Conservation (phyloP, 2,113 vertebrate species). For the Gymnarchus niloticus region DNA sequence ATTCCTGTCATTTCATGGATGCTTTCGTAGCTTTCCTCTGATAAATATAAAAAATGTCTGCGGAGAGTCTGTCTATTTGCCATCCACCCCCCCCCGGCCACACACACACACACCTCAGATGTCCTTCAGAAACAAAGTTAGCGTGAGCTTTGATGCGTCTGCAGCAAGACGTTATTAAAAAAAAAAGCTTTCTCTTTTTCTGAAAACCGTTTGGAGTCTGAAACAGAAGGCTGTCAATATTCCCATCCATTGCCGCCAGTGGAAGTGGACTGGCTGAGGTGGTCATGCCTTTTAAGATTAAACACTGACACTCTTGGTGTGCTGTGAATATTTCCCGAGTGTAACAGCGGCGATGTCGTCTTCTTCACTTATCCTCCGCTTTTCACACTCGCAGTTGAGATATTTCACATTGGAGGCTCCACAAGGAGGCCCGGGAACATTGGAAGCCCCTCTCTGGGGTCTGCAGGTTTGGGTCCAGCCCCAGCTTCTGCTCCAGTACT, state of each 20-base stretch:
- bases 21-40: constrained; percentile 39
- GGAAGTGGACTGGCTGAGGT: neutral
- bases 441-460: neutral
- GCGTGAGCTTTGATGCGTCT: neutral
- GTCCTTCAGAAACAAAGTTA: neutral
- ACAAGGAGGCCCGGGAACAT: neutral
- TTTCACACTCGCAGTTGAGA: neutral
- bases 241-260: too few species aligned
- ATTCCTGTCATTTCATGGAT: constrained; percentile 44
- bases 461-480: neutral
- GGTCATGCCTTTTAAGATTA: neutral
- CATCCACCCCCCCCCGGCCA: constrained; percentile 48
- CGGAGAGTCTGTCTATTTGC: neutral
- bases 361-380: neutral
- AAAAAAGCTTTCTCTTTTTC: neutral
- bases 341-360: neutral
- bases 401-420: neutral
- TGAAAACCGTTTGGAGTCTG: neutral
- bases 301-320: neutral
- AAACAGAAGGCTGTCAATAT: neutral
- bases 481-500: neutral
- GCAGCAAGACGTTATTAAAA: neutral
- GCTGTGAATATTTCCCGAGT: neutral
- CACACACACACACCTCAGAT: neutral
- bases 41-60: neutral